These are phyloP conservation scores for Stichopus chloronotus DNA, from an alignment of 35 echinoderm and acorn worm species.

Conservation along the genomic window DNA sequence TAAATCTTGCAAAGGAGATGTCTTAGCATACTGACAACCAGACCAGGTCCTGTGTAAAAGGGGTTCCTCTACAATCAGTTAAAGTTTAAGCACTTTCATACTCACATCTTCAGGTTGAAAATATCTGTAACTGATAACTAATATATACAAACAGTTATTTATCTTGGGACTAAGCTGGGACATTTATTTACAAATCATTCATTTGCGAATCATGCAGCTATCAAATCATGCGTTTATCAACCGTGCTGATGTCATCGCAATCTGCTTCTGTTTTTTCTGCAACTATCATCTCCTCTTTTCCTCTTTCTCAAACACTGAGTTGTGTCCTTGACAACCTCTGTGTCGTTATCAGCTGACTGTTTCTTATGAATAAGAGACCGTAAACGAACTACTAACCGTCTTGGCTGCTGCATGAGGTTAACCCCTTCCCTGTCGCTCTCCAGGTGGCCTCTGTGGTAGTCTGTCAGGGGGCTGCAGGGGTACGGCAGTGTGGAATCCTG, in stretches of 20 bases:
- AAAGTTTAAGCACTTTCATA: no score
- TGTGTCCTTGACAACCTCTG: neutral
- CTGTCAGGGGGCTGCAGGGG: conserved; percentile 38
- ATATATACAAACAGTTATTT: no score
- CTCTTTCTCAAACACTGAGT: neutral
- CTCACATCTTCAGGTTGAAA: no score
- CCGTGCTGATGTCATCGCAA: neutral
- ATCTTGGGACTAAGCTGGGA: no score
- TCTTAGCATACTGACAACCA: no score
- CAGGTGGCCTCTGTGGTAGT: conserved; percentile 35
- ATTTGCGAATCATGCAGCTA: no score
- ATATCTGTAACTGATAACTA: no score
- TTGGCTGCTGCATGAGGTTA: neutral
- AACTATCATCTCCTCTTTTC: neutral
- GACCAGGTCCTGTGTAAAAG: no score
- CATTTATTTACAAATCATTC: no score
- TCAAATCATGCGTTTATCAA: no score
- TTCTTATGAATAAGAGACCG: neutral
- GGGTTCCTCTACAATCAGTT: no score
- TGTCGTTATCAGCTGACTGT: neutral
- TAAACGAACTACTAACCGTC: conserved; percentile 43
- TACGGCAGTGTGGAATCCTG: conserved; percentile 29
- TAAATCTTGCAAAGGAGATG: no score
- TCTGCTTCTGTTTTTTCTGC: neutral
- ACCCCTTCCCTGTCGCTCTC: conserved; percentile 44